Evolutionary conservation across 2,797 vertebrate genomes (phyloP).

Genomic region (Ceryle rudis): DNA sequence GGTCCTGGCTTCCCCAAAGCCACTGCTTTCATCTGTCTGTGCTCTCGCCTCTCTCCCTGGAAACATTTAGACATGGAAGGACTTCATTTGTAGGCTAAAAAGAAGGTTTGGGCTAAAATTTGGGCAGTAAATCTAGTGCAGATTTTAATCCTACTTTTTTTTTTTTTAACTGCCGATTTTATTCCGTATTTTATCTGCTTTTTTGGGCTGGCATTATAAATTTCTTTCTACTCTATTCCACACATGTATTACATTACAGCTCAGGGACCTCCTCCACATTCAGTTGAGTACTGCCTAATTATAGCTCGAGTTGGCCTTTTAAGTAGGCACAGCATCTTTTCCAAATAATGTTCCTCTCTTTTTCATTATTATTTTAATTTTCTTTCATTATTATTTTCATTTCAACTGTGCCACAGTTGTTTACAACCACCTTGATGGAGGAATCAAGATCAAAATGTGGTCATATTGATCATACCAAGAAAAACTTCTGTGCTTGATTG

Average conservation of each 20-base stretch:
- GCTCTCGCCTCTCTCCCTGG: neutral
- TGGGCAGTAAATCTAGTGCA: neutral
- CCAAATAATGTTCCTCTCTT: neutral
- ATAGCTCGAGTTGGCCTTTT: neutral
- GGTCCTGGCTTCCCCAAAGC: neutral
- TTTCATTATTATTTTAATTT: neutral
- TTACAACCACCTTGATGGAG: neutral
- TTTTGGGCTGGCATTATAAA: neutral
- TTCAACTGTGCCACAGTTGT: neutral
- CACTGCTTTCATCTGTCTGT: neutral
- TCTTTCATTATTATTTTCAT: no score
- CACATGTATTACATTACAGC: conserved; percentile 7
- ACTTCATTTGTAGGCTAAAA: neutral
- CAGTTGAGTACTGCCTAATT: conserved; percentile 17
- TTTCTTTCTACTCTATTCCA: neutral
- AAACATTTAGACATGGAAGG: neutral
- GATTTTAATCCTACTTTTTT: neutral
- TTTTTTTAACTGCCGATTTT: neutral
- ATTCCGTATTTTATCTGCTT: neutral
- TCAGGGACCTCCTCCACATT: conserved; percentile 5
- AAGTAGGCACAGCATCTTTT: neutral
- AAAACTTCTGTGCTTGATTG: neutral
- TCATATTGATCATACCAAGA: neutral
- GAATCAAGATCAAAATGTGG: neutral
- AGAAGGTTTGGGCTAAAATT: neutral